Evolutionary conservation across 2,113 vertebrate genomes (phyloP).

Genomic region (Pandion haliaetus): DNA sequence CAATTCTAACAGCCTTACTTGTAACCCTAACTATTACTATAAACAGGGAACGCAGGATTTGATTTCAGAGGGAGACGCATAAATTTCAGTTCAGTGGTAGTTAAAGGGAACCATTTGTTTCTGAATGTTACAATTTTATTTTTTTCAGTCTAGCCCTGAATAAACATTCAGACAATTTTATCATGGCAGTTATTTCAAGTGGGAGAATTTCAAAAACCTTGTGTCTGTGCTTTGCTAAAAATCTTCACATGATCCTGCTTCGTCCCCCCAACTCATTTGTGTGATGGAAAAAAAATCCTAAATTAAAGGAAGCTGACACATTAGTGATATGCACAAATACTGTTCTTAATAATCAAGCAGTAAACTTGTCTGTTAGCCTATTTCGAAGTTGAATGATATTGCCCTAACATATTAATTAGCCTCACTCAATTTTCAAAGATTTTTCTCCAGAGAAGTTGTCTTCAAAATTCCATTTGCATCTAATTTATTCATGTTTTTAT

Average conservation of each 20-base stretch:
- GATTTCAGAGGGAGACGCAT: background rate
- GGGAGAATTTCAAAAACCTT: background rate
- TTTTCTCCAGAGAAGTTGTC: background rate
- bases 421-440: background rate
- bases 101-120: background rate
- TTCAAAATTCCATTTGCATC: background rate
- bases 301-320: background rate
- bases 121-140: background rate
- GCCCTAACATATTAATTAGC: background rate
- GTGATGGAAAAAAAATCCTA: background rate
- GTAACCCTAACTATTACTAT: background rate
- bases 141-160: background rate
- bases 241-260: background rate
- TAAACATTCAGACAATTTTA: background rate
- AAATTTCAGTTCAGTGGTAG: background rate
- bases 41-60: background rate
- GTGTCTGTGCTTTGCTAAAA: background rate
- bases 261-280: accelerated
- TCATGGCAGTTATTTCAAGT: background rate
- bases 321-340: background rate
- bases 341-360: background rate
- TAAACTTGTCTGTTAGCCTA: background rate
- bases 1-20: background rate
- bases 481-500: background rate
- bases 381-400: background rate